These are phyloP conservation scores for Azorinus chamasolen DNA, from an alignment of 2,888 invertebrate species.

Conservation along the genomic window DNA sequence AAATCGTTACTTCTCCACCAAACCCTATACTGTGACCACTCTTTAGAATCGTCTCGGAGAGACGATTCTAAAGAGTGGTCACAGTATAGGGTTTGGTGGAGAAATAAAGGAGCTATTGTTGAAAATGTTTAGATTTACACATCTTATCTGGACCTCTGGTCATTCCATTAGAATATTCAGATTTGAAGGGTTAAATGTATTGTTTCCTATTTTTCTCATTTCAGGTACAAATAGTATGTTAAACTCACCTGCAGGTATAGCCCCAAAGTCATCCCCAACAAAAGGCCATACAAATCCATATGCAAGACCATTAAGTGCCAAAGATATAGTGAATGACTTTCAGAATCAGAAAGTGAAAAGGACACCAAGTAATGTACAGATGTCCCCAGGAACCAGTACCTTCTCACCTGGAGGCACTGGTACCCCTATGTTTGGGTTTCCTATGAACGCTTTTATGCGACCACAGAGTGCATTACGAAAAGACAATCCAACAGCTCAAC, in stretches of 20 bases:
- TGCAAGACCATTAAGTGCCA: conserved; percentile 82
- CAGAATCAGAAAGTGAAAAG: conserved; percentile 64
- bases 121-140: too few species aligned
- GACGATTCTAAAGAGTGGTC: too few species aligned
- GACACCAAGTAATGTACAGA: conserved; percentile 52
- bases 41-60: too few species aligned
- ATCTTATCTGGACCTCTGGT: too few species aligned
- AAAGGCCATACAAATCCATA: conserved; percentile 74
- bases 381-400: conserved; percentile 22
- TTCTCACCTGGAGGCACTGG: conserved; percentile 36
- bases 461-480: conserved; percentile 74
- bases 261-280: conserved; percentile 16
- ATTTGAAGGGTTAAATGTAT: too few species aligned
- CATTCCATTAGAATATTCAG: too few species aligned
- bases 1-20: too few species aligned
- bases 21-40: too few species aligned
- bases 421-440: conserved; percentile 61
- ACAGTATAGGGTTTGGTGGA: too few species aligned
- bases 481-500: conserved; percentile 45
- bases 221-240: conserved; percentile 18
- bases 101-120: too few species aligned
- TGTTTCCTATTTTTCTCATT: conserved; percentile 2
- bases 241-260: conserved; percentile 4
- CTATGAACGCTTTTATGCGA: conserved; percentile 76
- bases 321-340: conserved; percentile 76